Conservation (phyloP, 2,797 vertebrate species). For the Enteromius thamalakanensis region DNA sequence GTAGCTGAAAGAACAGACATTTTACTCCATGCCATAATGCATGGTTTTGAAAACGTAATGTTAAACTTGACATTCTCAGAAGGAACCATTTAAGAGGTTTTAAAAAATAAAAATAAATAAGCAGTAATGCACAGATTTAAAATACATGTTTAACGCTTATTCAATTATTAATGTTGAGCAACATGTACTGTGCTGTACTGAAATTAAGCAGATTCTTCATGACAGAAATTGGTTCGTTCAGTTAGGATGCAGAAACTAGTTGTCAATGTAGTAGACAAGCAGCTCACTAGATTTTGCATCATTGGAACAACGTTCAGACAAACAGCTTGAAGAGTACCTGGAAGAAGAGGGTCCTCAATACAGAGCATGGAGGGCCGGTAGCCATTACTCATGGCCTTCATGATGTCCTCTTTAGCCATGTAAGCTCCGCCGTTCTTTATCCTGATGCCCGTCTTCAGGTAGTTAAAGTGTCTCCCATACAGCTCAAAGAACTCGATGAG, state of each 20-base stretch:
- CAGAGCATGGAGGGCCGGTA: conserved; percentile 95
- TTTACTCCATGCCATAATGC: background rate
- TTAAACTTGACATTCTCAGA: background rate
- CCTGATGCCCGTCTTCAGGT: conserved; percentile 96
- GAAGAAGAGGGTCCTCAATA: conserved; percentile 95
- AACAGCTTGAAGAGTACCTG: conserved; percentile 76
- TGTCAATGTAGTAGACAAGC: background rate
- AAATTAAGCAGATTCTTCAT: background rate
- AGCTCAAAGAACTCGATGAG: conserved; percentile 99
- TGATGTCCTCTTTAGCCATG: conserved; percentile 96
- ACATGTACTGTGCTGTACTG: background rate
- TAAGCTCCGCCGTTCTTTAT: conserved; percentile 96
- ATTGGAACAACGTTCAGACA: background rate
- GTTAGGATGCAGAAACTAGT: background rate
- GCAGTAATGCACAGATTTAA: background rate
- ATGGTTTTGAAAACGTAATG: background rate
- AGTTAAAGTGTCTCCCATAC: conserved; percentile 98
- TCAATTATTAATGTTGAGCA: background rate
- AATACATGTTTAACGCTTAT: background rate
- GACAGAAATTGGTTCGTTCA: background rate
- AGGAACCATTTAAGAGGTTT: background rate
- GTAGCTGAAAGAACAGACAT: background rate
- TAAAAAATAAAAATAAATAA: too few species aligned
- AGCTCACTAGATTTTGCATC: background rate
- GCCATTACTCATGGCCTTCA: conserved; percentile 94